A percentile compares a stretch with the other conserved stretches of the same genome.
These are phyloP conservation scores for Mastomys natalensis DNA, from an alignment of 2,113 vertebrate genomes.

Conservation along the genomic window DNA sequence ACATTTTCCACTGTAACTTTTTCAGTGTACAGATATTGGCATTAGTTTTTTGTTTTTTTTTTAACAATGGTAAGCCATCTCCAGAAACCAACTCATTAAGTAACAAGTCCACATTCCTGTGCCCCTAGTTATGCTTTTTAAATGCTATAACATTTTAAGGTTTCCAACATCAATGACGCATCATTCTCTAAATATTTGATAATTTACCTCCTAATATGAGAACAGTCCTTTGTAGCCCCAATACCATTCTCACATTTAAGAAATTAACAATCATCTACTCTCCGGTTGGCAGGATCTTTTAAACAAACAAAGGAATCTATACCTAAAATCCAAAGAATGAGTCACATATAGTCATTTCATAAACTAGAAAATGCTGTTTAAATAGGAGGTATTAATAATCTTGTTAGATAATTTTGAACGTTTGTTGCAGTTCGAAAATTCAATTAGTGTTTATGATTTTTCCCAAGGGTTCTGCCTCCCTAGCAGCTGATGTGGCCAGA, in stretches of 20 bases:
- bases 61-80: not conserved
- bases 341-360: slow-evolving; percentile 64
- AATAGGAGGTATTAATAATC: slow-evolving; percentile 66
- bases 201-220: slow-evolving; percentile 53
- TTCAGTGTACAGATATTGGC: slow-evolving; percentile 1
- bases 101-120: not conserved
- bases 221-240: slow-evolving; percentile 37
- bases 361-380: slow-evolving; percentile 61
- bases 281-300: slow-evolving; percentile 48
- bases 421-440: slow-evolving; percentile 68
- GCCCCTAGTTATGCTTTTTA: not conserved
- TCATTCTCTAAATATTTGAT: slow-evolving; percentile 12
- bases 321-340: slow-evolving; percentile 62
- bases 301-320: slow-evolving; percentile 69
- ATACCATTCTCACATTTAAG: slow-evolving; percentile 49
- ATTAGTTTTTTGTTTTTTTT: not conserved
- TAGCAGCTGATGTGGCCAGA: slow-evolving; percentile 42
- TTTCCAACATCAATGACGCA: slow-evolving; percentile 43
- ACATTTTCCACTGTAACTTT: not conserved
- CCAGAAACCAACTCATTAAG: slow-evolving; percentile 43
- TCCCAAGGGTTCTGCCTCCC: slow-evolving; percentile 50
- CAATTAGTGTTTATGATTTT: slow-evolving; percentile 66
- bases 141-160: slow-evolving; percentile 47
- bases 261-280: slow-evolving; percentile 55
- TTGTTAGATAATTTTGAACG: slow-evolving; percentile 63